phyloP scores from a whole-genome alignment of 1,140 invertebrate genomes.

The Euglossa dilemma region DNA sequence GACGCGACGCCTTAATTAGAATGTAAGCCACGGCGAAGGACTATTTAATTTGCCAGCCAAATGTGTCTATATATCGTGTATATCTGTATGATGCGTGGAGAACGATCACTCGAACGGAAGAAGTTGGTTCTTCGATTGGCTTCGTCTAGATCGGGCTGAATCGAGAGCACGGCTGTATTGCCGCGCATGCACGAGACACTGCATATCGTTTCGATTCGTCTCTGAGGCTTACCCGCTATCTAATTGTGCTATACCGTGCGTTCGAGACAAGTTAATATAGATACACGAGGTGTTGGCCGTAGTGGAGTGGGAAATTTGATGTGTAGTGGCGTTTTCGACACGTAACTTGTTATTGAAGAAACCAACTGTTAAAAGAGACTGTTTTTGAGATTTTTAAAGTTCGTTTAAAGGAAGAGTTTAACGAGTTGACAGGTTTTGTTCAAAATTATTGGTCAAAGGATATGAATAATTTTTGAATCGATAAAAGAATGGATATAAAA shows the following conservation, averaged over 20 bases:
- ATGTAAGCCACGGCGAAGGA: slow-evolving; percentile 28
- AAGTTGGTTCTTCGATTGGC: background rate
- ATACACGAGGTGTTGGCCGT: background rate
- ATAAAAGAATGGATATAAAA: background rate
- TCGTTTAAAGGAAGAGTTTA: too few relatives aligned
- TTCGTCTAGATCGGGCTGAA: slow-evolving; percentile 5
- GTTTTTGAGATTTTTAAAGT: too few relatives aligned
- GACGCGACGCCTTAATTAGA: slow-evolving; percentile 27
- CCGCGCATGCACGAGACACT: slow-evolving; percentile 19
- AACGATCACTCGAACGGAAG: background rate
- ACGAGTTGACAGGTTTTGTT: too few relatives aligned
- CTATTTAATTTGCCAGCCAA: slow-evolving; percentile 15
- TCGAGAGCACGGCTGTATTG: slow-evolving; percentile 14
- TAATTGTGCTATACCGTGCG: background rate
- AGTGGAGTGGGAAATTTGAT: background rate
- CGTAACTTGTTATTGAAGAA: too few relatives aligned
- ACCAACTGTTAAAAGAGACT: too few relatives aligned
- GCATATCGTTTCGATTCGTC: background rate
- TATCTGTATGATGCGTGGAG: background rate
- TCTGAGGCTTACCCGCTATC: background rate
- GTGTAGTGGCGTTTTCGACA: background rate
- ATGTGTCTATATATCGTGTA: background rate
- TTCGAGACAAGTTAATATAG: background rate
- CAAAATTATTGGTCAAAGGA: too few relatives aligned
- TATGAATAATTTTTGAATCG: too few relatives aligned